Base-by-base conservation (phyloP, 2,113 vertebrate genomes). In the Cinclus mexicanus region DNA sequence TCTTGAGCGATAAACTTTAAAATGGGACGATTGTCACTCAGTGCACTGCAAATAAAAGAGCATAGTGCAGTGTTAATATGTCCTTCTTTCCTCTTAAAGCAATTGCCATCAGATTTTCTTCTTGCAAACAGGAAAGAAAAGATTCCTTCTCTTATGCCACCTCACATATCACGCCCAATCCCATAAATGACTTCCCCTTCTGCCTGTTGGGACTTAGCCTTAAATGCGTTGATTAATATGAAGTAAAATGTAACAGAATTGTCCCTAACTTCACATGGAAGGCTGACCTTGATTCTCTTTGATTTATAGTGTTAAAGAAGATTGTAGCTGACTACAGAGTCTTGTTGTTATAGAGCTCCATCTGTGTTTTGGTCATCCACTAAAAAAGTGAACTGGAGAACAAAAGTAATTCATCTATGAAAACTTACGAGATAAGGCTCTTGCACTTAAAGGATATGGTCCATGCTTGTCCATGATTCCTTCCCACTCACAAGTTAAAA, bases 121-220 rank as follows among this genome's bases (percentile, higher is more conserved):
- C 26, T 90, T 47, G 35, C 50, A 85, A 89, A 89, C 92, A 95
- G 87, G 84, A 96, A 98, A 89, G 90, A 83, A 76, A 71, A 65
- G 88, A 79, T 57, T 60, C 39, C 71, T 89, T 97, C 93, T 83
- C 90, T 94, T 64, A n/a, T 80, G 50, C 53, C 95, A 94, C 95
- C 87, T 95, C 96, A 89, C 83, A 94, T 96, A 94, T 97, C 69
- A 90, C 2, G 11, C 75, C 72, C 53, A 3, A 42, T 90, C 86
- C 88, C n/a, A 13, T 94, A 94, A 97, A 97, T 0, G 4, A 92
- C 94, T 98, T 98, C 92, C 91, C 74, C 46, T 97, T 85, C 77
- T 93, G 94, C 76, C 89, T 78, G 85, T 85, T 91, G 78, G 84
- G 86, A 77, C 49, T 95, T 90, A 87, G 88, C 46, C 83, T 96